Evolutionary conservation across 2,797 vertebrate genomes (phyloP), one percentile per base, ranked within the genome.

Genomic region (Sebastes minor): DNA sequence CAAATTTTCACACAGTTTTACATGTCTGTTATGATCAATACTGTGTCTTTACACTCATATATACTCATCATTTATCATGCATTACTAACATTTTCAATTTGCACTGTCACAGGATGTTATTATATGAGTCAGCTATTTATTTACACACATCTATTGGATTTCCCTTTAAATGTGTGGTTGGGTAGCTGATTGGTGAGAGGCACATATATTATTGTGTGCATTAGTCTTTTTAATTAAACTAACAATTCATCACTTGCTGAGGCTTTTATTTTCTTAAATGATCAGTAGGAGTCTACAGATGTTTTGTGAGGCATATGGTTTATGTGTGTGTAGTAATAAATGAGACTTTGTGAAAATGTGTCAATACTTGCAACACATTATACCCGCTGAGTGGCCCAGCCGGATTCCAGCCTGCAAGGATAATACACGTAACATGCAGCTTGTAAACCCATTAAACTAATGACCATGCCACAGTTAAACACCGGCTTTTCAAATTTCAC

Each of bases 91-190:
- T 64, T 20, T 72, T n/a, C 30, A 3, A 12, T 68, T 10, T 32
- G 8, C 28, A 3, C 16, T 46, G 38, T 35, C 20, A 46, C 22
- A 52, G 60, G 60, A 46, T 84, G 73, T 69, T 72, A n/a, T 77
- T 72, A 18, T 72, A 18, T 78, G 81, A 87, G 63, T 84, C 70
- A 85, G 75, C 74, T 84, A 0, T 64, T 67, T 84, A 0, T 64
- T 67, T 46, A 57, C 8, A 6, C 49, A 20, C 3, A 56, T 53
- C 13, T 71, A 10, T 4, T 65, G 33, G 6, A 6, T 49, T 65
- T 61, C 10, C 14, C 3, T 78, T 72, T 42, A 23, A 55, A 83
- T 2, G 4, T 76, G 42, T 60, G 27, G 35, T n/a, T 42, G 6
- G 6, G 25, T 4, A 63, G 23, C 49, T 71, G 32, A 65, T 68